A percentile compares a stretch with the other conserved stretches of the same genome.
Evolutionary conservation across 2,888 invertebrate genomes (phyloP).

Genomic region (Acronicta alni): DNA sequence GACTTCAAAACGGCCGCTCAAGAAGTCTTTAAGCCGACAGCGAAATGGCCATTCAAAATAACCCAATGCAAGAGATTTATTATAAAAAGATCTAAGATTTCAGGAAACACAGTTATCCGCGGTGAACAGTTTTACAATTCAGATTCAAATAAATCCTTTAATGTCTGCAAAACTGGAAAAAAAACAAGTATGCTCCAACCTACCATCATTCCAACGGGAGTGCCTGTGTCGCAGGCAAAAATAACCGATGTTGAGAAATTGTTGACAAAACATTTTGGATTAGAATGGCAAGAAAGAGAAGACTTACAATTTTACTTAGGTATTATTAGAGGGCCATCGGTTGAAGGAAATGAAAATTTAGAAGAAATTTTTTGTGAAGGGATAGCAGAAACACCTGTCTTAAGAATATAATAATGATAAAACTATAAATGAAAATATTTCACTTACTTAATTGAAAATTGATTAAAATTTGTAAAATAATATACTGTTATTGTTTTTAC

Average conservation of each 20-base stretch:
- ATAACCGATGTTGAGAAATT: constrained; percentile 45
- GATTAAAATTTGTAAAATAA: too few relatives aligned
- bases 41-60: constrained; percentile 12
- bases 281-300: constrained; percentile 16
- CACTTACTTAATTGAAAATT: constrained; percentile 6
- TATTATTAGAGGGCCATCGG: constrained; percentile 32
- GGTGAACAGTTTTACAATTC: constrained; percentile 5
- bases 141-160: not conserved
- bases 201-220: constrained; percentile 12
- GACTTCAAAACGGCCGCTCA: constrained; percentile 8
- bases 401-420: constrained; percentile 29
- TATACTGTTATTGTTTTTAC: too few relatives aligned
- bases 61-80: constrained; percentile 4
- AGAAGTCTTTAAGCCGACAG: constrained; percentile 5
- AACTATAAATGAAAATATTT: constrained; percentile 15
- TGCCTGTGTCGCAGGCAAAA: constrained; percentile 17
- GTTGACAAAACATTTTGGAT: constrained; percentile 48
- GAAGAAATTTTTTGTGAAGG: constrained; percentile 34
- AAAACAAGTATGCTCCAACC: constrained; percentile 1
- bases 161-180: constrained; percentile 1
- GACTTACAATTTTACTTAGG: constrained; percentile 35
- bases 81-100: constrained; percentile 6
- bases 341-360: constrained; percentile 30
- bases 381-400: constrained; percentile 32
- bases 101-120: constrained; percentile 3